Conservation (phyloP, 2,113 vertebrate genomes). For the Camarhynchus parvulus region DNA sequence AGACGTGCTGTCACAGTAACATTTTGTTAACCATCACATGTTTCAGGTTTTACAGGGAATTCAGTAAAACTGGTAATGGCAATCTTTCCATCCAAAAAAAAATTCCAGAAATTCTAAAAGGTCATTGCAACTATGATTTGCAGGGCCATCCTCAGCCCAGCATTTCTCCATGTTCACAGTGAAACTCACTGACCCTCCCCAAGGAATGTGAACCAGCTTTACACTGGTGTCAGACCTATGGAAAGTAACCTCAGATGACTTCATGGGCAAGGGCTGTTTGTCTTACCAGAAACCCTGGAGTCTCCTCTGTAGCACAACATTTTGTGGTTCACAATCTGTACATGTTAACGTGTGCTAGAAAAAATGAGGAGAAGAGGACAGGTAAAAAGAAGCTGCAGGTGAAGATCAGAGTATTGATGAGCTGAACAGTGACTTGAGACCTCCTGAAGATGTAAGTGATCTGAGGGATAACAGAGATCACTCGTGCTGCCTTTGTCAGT, state of each 20-base stretch:
- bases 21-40: neutral
- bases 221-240: rapidly evolving
- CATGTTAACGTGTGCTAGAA: rapidly evolving
- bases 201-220: neutral
- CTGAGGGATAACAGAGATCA: neutral
- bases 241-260: neutral
- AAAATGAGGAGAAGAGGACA: neutral
- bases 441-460: neutral
- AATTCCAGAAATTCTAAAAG: neutral
- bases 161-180: no score
- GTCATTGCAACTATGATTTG: neutral
- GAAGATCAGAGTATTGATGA: neutral
- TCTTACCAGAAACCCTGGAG: neutral
- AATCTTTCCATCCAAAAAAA: neutral
- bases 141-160: neutral
- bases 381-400: neutral
- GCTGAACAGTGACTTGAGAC: neutral
- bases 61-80: neutral
- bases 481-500: neutral
- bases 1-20: neutral
- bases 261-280: neutral
- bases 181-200: neutral
- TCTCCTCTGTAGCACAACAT: neutral
- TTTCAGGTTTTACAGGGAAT: neutral
- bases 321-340: neutral